phyloP scores from a whole-genome alignment of 2,113 vertebrate genomes.

The Tetraodon nigroviridis region DNA sequence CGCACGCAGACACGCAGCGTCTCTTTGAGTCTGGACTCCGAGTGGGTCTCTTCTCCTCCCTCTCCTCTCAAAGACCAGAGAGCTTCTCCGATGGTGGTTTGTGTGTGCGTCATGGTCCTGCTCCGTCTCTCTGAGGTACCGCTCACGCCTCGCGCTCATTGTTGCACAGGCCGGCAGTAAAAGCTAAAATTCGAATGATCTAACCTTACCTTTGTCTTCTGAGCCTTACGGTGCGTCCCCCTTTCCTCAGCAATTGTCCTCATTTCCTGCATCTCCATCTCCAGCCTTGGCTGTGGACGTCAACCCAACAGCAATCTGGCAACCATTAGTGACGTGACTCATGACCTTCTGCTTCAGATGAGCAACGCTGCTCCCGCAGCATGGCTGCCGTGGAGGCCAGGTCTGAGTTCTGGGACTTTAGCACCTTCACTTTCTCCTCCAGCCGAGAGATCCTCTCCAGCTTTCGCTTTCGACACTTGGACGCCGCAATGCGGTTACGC shows the following conservation, averaged over 20 bases:
- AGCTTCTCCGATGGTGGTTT: no score
- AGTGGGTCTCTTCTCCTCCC: no score
- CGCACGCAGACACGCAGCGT: no score
- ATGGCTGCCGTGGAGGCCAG: constrained; percentile 88
- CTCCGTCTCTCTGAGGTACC: no score
- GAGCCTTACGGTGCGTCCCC: not conserved
- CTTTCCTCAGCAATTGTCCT: constrained; percentile 49
- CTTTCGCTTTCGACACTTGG: constrained; percentile 92
- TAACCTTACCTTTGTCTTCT: not conserved
- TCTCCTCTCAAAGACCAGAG: no score
- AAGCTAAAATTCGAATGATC: not conserved
- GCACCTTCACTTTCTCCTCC: constrained; percentile 91
- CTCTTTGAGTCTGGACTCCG: no score
- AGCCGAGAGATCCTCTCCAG: constrained; percentile 90
- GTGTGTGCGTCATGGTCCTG: no score
- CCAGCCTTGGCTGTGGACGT: constrained; percentile 18
- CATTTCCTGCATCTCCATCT: constrained; percentile 11
- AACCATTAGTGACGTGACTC: constrained; percentile 93
- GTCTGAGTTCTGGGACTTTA: constrained; percentile 91
- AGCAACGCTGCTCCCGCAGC: constrained; percentile 88
- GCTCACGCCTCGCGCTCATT: not conserved
- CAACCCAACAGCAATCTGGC: constrained; percentile 60
- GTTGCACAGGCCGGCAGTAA: not conserved
- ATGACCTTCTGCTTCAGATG: constrained; percentile 95
- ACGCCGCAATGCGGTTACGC: constrained; percentile 91